Conservation (phyloP, 2,888 invertebrate species). For the Malacosoma neustria region DNA sequence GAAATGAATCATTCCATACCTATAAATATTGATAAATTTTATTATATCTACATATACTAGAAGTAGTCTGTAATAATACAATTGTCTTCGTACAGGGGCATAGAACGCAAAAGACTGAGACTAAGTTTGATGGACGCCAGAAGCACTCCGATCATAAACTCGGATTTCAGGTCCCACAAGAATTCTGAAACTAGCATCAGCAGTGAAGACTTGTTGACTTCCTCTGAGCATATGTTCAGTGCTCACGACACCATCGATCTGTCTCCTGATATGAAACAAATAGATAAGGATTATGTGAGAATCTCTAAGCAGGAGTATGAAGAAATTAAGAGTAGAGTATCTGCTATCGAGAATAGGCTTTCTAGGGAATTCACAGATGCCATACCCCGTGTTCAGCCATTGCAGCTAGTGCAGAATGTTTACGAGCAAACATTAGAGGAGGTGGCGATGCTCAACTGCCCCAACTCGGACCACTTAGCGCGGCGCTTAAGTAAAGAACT, state of each 20-base stretch:
- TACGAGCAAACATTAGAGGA: slow-evolving; percentile 84
- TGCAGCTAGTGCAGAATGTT: slow-evolving; percentile 80
- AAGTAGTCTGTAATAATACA: no score
- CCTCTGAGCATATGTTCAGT: slow-evolving; percentile 58
- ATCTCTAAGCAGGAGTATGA: slow-evolving; percentile 85
- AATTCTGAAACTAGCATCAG: slow-evolving; percentile 58
- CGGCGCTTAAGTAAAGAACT: slow-evolving; percentile 81
- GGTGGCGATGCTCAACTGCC: slow-evolving; percentile 77
- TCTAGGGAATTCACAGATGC: slow-evolving; percentile 79
- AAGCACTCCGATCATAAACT: slow-evolving; percentile 52
- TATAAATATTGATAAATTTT: no score
- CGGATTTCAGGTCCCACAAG: slow-evolving; percentile 46
- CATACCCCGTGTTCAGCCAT: slow-evolving; percentile 62
- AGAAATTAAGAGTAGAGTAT: slow-evolving; percentile 83
- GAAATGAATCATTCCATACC: no score
- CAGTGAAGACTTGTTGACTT: slow-evolving; percentile 58
- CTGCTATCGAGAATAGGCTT: slow-evolving; percentile 81
- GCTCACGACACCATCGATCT: slow-evolving; percentile 60
- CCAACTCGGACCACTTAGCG: slow-evolving; percentile 81
- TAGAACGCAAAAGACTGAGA: slow-evolving; percentile 62
- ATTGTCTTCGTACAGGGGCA: slow-evolving; percentile 36
- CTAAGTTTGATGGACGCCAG: slow-evolving; percentile 58
- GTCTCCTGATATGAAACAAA: slow-evolving; percentile 52
- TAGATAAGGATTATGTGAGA: slow-evolving; percentile 77
- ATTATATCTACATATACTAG: no score